A percentile compares a stretch with the other conserved stretches of the same genome.
Evolutionary conservation across 2,113 vertebrate genomes (phyloP).

Genomic region (Mohoua ochrocephala): DNA sequence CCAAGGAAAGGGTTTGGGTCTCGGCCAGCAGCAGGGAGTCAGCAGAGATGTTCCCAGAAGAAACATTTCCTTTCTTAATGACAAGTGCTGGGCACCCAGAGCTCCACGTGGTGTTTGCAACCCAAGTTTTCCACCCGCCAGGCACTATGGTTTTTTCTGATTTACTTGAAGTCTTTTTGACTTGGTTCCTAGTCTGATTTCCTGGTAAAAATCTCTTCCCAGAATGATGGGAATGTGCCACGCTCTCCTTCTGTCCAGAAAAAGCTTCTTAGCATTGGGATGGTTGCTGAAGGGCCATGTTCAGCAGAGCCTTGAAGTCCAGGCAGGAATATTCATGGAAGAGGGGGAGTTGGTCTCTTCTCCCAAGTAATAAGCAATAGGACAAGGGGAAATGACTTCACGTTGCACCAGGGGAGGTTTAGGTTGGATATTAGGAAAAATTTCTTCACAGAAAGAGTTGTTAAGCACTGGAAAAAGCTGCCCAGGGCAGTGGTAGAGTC

Average conservation of each 20-base stretch:
- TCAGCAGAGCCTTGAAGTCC: background rate
- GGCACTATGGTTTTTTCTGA: fast-evolving
- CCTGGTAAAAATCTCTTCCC: background rate
- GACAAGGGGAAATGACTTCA: background rate
- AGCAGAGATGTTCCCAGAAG: background rate
- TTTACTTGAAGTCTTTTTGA: background rate
- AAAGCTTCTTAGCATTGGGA: background rate
- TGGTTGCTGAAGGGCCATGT: background rate
- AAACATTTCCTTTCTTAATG: background rate
- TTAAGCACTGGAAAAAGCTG: background rate
- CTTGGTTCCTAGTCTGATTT: background rate
- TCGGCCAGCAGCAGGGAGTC: background rate
- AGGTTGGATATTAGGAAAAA: background rate
- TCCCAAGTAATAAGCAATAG: background rate
- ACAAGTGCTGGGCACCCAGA: background rate
- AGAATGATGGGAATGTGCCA: background rate
- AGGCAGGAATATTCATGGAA: background rate
- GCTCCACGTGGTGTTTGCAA: background rate
- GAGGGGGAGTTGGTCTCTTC: background rate
- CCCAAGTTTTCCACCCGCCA: background rate
- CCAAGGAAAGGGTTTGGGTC: background rate
- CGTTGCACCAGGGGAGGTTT: background rate
- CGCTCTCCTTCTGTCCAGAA: background rate
- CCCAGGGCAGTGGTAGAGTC: background rate
- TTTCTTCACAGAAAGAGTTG: background rate